Evolutionary conservation across 2,888 invertebrate species (phyloP).

Genomic region (Eupithecia tripunctaria): DNA sequence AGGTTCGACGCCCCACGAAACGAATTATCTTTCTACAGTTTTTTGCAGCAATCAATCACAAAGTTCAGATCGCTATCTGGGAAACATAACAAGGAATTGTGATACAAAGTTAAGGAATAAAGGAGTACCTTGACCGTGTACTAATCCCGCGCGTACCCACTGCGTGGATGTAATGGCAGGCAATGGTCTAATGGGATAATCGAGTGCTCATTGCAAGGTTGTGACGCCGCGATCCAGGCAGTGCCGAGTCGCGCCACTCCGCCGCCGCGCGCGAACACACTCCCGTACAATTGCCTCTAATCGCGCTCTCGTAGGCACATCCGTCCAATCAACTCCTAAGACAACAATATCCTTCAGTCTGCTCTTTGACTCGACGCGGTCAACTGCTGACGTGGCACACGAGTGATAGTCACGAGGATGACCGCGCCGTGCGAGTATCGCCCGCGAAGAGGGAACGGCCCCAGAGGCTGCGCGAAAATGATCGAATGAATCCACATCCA

Average conservation of each 20-base stretch:
- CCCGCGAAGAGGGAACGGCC: constrained; percentile 42
- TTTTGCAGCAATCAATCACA: constrained; percentile 32
- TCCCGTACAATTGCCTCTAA: constrained; percentile 78
- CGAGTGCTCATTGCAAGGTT: constrained; percentile 80
- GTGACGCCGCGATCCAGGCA: constrained; percentile 69
- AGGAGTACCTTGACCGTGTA: constrained; percentile 79
- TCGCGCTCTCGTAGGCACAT: constrained; percentile 80
- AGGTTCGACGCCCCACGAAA: constrained; percentile 56
- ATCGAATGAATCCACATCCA: constrained; percentile 54
- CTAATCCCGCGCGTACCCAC: constrained; percentile 70
- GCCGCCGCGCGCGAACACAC: constrained; percentile 69
- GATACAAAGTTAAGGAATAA: constrained; percentile 48
- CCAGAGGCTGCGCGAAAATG: constrained; percentile 53
- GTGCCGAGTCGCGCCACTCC: constrained; percentile 65
- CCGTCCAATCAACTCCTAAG: constrained; percentile 79
- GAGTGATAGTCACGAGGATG: constrained; percentile 47
- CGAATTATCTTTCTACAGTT: constrained; percentile 53
- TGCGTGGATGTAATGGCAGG: constrained; percentile 72
- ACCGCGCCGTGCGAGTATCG: constrained; percentile 37
- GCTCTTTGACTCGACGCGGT: constrained; percentile 60
- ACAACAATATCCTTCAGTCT: constrained; percentile 76
- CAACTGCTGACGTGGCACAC: constrained; percentile 47
- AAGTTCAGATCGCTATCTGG: constrained; percentile 1
- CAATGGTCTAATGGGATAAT: constrained; percentile 81
- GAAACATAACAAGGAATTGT: constrained; percentile 36